Percentiles rank a stretch among this genome's conserved stretches.
Evolutionary conservation across 2,888 invertebrate genomes (phyloP).

Genomic region (Julus scandinavius): DNA sequence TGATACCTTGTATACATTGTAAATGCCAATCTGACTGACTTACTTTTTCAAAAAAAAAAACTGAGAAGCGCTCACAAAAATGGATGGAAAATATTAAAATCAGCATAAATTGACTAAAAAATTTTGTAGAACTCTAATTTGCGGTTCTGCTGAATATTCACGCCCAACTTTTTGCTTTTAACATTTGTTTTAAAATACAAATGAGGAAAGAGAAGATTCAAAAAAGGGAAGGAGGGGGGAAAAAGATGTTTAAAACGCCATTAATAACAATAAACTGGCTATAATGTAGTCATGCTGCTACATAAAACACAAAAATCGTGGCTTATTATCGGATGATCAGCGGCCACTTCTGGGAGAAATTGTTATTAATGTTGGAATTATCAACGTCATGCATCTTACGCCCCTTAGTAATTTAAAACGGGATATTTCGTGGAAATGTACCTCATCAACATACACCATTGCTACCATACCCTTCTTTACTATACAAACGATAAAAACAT

Average conservation of each 20-base stretch:
- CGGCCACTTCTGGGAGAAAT: background rate
- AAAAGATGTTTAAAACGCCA: background rate
- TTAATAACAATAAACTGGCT: background rate
- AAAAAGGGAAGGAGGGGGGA: no score
- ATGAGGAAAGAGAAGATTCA: no score
- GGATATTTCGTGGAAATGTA: background rate
- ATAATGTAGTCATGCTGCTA: background rate
- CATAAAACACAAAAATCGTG: constrained; percentile 26
- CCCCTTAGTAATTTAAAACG: background rate
- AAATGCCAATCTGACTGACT: background rate
- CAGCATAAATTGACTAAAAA: no score
- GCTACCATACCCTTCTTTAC: constrained; percentile 11
- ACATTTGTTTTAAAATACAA: no score
- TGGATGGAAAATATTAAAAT: no score
- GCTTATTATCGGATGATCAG: background rate
- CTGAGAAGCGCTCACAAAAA: no score
- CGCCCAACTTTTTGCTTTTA: no score
- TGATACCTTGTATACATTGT: background rate
- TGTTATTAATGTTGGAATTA: background rate
- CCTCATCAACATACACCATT: background rate
- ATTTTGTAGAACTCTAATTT: no score
- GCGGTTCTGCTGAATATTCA: no score
- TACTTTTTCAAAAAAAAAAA: no score
- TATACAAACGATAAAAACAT: background rate
- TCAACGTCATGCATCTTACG: background rate